Evolutionary conservation across 2,888 invertebrate species (phyloP).

Genomic region (Lasioglossum villosulum): DNA sequence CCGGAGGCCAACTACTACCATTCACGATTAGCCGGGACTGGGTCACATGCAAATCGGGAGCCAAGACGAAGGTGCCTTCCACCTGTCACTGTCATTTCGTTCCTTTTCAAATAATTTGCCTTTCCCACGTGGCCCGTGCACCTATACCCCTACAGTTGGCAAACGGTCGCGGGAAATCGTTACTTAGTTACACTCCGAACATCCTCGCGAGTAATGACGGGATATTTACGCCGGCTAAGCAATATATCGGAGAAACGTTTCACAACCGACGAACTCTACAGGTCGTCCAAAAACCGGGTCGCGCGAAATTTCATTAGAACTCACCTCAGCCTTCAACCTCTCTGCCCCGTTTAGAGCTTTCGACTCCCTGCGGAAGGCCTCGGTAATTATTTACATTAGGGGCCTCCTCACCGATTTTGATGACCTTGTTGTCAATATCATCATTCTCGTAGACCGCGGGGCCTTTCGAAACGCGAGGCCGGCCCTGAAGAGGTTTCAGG

Average conservation of each 20-base stretch:
- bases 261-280: not conserved
- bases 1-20: conserved; percentile 66
- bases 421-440: too few species aligned
- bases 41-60: conserved; percentile 74
- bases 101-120: conserved; percentile 39
- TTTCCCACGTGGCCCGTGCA: conserved; percentile 15
- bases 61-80: conserved; percentile 49
- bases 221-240: not conserved
- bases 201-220: not conserved
- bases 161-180: conserved; percentile 19
- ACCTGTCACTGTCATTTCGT: conserved; percentile 56
- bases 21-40: conserved; percentile 69
- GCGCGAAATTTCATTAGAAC: too few species aligned
- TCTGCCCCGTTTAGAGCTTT: not conserved
- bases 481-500: too few species aligned
- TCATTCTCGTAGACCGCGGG: too few species aligned
- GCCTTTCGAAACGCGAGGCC: too few species aligned
- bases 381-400: not conserved
- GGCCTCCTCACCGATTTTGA: too few species aligned
- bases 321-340: too few species aligned
- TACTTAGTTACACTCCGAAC: conserved; percentile 17
- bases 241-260: not conserved
- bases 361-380: not conserved
- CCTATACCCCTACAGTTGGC: not conserved
- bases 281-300: not conserved